Evolutionary conservation across 2,113 vertebrate genomes (phyloP).

Genomic region (Rhizomys pruinosus): DNA sequence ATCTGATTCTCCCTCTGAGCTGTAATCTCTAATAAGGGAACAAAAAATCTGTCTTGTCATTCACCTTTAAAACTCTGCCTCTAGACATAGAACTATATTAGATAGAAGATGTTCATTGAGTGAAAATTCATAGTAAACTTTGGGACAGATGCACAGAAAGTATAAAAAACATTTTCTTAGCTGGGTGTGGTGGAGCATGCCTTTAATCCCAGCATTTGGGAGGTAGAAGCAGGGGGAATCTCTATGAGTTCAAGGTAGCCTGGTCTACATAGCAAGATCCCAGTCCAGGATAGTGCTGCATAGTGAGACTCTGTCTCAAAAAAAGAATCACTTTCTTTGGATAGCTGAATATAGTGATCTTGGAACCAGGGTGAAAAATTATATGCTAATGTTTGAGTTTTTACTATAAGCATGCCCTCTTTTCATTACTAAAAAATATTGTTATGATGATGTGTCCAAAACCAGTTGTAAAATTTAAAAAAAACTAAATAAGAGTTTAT

Average conservation of each 20-base stretch:
- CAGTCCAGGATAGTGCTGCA: no score
- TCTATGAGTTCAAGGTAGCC: no score
- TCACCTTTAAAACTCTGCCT: conserved; percentile 35
- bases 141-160: neutral
- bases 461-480: neutral
- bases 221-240: no score
- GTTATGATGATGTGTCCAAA: neutral
- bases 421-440: neutral
- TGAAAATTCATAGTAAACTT: conserved; percentile 39
- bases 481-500: neutral
- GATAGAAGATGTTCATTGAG: neutral
- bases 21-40: neutral
- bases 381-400: neutral
- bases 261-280: no score
- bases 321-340: neutral
- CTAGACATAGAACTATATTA: neutral
- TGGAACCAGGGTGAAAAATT: neutral
- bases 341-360: neutral
- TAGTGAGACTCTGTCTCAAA: no score
- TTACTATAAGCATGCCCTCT: neutral
- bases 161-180: neutral
- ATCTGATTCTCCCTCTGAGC: neutral
- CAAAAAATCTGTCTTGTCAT: conserved; percentile 4
- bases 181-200: no score
- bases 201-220: no score